Evolutionary conservation across 2,113 vertebrate species (phyloP), one percentile per base, ranked within the genome.

Genomic region (Seriola dumerili): DNA sequence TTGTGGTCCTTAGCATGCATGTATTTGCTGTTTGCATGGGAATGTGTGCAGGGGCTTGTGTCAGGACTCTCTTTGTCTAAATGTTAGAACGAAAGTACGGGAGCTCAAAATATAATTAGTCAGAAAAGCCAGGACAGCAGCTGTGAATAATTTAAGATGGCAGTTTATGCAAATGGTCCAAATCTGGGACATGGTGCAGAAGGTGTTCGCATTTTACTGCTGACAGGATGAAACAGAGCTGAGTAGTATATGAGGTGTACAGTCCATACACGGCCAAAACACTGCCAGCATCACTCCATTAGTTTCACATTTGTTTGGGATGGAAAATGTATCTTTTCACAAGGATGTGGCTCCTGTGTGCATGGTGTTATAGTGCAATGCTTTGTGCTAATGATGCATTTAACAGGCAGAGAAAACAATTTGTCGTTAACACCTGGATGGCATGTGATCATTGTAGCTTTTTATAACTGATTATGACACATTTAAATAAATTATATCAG

Each of bases 81-180:
- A 75, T 54, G 48, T 68, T 70, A 79, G 64, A 71, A 85, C 62
- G 29, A 80, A 87, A 86, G 87, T 88, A 81, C 67, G 65, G 74
- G 48, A 86, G 79, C 80, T 87, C 68, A 85, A 93, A 93, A 85
- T 93, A 90, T 92, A 93, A 93, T 94, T 94, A 93, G 89, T 92
- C 76, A 88, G 90, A 91, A 92, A 93, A 93, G 88, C 91, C 59
- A 83, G 86, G 91, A 92, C 87, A 83, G 89, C 90, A 90, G 92
- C 90, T 91, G 90, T 94, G 90, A 94, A 92, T 93, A 93, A 92
- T 94, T 94, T 85, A 92, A 87, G 78, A 88, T 92, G 88, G 92
- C 90, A 92, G 77, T 92, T 93, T 92, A 93, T 94, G 93, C 92
- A 93, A 93, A 94, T 92, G 79, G 83, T 77, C 82, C 76, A 89